Evolutionary conservation across 2,797 vertebrate genomes (phyloP).

Genomic region (Ctenopoma multispine): DNA sequence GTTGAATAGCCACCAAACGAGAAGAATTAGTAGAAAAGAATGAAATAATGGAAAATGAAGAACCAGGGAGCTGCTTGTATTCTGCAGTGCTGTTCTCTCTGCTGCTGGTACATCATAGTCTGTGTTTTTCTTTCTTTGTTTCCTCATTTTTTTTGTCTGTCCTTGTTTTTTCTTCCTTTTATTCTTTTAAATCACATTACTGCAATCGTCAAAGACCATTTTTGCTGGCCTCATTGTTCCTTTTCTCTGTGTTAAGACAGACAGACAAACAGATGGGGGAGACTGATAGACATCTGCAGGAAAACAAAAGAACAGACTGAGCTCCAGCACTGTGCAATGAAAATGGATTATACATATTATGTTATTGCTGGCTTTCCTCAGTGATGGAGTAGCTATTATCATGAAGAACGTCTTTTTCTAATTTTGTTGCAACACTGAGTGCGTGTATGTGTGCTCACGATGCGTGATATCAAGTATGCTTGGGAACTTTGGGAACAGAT

Average conservation of each 20-base stretch:
- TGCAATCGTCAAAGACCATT: constrained; percentile 9
- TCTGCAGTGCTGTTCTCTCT: constrained; percentile 31
- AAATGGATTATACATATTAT: constrained; percentile 40
- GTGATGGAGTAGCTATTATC: constrained; percentile 24
- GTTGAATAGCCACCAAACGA: constrained; percentile 39
- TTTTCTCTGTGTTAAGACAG: background rate
- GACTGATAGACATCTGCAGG: constrained; percentile 44
- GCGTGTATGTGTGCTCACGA: background rate
- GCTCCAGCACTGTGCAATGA: constrained; percentile 11
- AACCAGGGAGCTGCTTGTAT: constrained; percentile 14
- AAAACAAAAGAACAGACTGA: constrained; percentile 43
- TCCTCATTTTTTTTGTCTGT: background rate
- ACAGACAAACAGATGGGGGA: background rate
- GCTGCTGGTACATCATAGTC: constrained; percentile 12
- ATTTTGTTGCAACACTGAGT: background rate
- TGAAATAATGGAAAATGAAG: constrained; percentile 30
- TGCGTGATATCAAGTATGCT: background rate
- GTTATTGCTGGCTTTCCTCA: constrained; percentile 22
- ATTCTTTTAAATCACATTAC: constrained; percentile 15
- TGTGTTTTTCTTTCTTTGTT: constrained; percentile 12
- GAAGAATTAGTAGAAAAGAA: constrained; percentile 26
- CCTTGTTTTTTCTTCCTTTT: background rate
- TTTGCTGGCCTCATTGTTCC: background rate
- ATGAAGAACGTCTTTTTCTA: constrained; percentile 13
- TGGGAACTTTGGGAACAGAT: no score